A percentile compares a stretch with the other conserved stretches of the same genome.
These are phyloP conservation scores for Eupleurogrammus muticus DNA, from an alignment of 2,797 vertebrate species.

Conservation along the genomic window DNA sequence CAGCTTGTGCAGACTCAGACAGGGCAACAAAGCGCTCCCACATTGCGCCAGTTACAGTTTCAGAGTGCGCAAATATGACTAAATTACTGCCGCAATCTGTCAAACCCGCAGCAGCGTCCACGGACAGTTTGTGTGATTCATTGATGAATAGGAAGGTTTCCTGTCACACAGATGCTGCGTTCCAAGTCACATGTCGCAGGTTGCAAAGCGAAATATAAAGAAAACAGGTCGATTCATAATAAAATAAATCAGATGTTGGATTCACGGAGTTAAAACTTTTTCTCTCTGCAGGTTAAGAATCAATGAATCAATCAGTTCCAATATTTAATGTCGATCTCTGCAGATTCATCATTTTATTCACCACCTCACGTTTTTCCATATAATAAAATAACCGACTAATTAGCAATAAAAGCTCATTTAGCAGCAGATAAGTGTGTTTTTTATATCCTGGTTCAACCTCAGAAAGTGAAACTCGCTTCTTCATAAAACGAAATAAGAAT, in stretches of 20 bases:
- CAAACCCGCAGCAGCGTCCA: background rate
- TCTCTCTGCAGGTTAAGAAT: background rate
- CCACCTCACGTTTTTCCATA: background rate
- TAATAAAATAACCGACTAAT: background rate
- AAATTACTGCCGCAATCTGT: background rate
- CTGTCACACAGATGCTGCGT: too few relatives aligned
- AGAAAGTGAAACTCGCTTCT: background rate
- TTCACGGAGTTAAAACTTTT: background rate
- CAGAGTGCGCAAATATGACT: background rate
- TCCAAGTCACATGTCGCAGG: too few relatives aligned
- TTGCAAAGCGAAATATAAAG: background rate
- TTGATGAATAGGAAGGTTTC: too few relatives aligned
- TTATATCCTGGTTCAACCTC: background rate
- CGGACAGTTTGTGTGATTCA: too few relatives aligned
- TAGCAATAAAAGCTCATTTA: background rate
- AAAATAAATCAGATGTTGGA: background rate
- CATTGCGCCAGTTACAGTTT: background rate
- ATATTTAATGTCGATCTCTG: background rate
- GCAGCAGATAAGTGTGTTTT: background rate
- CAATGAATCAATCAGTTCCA: background rate
- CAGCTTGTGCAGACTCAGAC: conserved; percentile 11
- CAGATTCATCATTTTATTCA: background rate
- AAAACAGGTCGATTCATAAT: background rate
- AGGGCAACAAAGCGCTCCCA: background rate
- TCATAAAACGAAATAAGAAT: background rate